Base-by-base conservation (phyloP, 2,888 invertebrate species). In the Encarsia formosa region DNA sequence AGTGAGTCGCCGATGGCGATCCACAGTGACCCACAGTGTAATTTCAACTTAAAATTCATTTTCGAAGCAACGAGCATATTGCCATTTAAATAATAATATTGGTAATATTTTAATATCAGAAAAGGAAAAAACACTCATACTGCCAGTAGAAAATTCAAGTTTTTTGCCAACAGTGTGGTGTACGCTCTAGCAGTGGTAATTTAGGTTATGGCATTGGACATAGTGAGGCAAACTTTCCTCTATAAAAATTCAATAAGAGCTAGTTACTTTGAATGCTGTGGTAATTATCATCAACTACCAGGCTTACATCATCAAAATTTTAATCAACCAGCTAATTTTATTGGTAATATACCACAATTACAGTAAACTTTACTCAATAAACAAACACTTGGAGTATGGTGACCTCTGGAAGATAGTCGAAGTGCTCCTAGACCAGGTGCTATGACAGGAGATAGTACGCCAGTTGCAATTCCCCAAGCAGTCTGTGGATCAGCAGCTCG, bases 21-120 rank as follows among this genome's bases (percentile, higher is more conserved):
- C n/a, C n/a, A n/a, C n/a, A n/a, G n/a, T n/a, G n/a, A n/a, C n/a
- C n/a, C n/a, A n/a, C n/a, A n/a, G n/a, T n/a, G n/a, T n/a, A n/a
- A n/a, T n/a, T n/a, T n/a, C n/a, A n/a, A n/a, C n/a, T n/a, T n/a
- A n/a, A n/a, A n/a, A n/a, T n/a, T n/a, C n/a, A n/a, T n/a, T n/a
- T n/a, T n/a, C n/a, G n/a, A n/a, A n/a, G n/a, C n/a, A n/a, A n/a
- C n/a, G n/a, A n/a, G n/a, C 95, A 16, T 87, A 99, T 70, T 87
- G 86, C 64, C 96, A 98, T 74, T 78, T 99, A 34, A 99, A 99
- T 78, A 98, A 99, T 78, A 99, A 99, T 76, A 95, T 98, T 62
- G 94, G 96, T 75, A 86, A 86, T 70, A 85, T 86, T 61, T 98
- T 98, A 78, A 79, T 99, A 50, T 80, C 84, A 31, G 89, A 90